A percentile compares a stretch with the other conserved stretches of the same genome.
These are phyloP conservation scores for Gymnothorax reevesii DNA, from an alignment of 2,797 vertebrate genomes.

Conservation along the genomic window DNA sequence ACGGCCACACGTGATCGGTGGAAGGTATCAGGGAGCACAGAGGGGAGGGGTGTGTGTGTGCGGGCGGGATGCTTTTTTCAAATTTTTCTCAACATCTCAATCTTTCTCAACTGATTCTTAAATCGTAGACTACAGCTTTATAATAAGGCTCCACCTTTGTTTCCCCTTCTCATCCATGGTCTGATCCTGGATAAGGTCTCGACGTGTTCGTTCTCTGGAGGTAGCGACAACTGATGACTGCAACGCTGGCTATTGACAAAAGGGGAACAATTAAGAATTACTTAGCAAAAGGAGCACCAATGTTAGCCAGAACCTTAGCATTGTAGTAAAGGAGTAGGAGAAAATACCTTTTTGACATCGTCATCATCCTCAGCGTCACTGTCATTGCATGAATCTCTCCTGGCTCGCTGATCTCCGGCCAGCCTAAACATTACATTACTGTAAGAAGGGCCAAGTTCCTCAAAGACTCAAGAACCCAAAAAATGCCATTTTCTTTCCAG, in stretches of 20 bases:
- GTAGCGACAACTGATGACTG: constrained; percentile 99
- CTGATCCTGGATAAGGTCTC: constrained; percentile 99
- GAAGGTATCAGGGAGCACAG: too few relatives aligned
- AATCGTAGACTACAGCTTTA: too few relatives aligned
- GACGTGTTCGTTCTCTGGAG: constrained; percentile 98
- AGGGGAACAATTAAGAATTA: constrained; percentile 22
- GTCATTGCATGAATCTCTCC: constrained; percentile 95
- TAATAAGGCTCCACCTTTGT: constrained; percentile 77
- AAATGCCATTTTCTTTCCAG: not conserved
- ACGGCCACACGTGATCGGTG: too few relatives aligned
- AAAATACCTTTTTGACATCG: constrained; percentile 80
- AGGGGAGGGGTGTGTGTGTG: too few relatives aligned
- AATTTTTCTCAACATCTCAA: too few relatives aligned
- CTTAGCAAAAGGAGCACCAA: not conserved
- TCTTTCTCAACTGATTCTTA: too few relatives aligned
- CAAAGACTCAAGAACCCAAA: not conserved
- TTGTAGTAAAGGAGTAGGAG: not conserved
- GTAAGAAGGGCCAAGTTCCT: not conserved
- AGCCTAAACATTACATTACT: constrained; percentile 70
- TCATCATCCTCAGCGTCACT: constrained; percentile 98
- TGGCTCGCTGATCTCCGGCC: constrained; percentile 94
- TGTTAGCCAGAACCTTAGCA: not conserved
- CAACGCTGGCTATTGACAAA: constrained; percentile 85
- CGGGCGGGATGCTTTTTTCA: too few relatives aligned
- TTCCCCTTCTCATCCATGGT: constrained; percentile 98